phyloP scores from a whole-genome alignment of 1,140 invertebrate genomes.

The Carcinoscorpius rotundicauda region DNA sequence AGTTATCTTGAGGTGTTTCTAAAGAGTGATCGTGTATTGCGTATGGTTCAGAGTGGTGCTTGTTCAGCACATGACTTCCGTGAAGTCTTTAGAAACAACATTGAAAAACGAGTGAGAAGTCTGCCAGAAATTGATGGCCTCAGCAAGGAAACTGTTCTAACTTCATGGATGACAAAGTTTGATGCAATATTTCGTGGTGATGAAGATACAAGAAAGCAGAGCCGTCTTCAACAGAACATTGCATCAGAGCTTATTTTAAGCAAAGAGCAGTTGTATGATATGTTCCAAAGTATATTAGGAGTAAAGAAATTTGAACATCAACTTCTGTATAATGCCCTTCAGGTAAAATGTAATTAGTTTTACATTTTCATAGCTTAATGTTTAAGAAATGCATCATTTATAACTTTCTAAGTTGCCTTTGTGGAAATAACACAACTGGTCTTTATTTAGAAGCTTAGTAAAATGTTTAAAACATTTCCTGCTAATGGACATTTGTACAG shows the following conservation, averaged over 20 bases:
- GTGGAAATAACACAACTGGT: too few species aligned
- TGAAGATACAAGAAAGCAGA: constrained; percentile 56
- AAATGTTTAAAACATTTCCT: not conserved
- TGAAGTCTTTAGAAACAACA: constrained; percentile 95
- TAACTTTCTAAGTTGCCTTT: too few species aligned
- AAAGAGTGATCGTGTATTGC: constrained; percentile 84
- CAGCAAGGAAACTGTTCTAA: constrained; percentile 97
- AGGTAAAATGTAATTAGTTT: constrained; percentile 49
- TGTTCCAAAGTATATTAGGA: constrained; percentile 97
- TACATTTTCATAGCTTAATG: not conserved
- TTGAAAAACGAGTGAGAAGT: constrained; percentile 90
- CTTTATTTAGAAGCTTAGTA: not conserved
- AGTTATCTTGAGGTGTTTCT: constrained; percentile 96
- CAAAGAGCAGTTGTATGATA: constrained; percentile 97
- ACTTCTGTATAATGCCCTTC: constrained; percentile 94
- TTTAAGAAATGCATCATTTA: too few species aligned
- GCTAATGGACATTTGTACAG: not conserved
- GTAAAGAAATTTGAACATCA: constrained; percentile 99
- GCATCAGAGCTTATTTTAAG: constrained; percentile 84
- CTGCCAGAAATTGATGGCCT: constrained; percentile 97
- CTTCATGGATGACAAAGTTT: constrained; percentile 99
- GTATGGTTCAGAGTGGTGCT: constrained; percentile 92
- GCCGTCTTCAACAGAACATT: constrained; percentile 60
- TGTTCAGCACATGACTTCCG: constrained; percentile 97
- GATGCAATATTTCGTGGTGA: constrained; percentile 89